Evolutionary conservation across 2,113 vertebrate species (phyloP), one percentile per base, ranked within the genome.

Genomic region (Oreochromis niloticus): DNA sequence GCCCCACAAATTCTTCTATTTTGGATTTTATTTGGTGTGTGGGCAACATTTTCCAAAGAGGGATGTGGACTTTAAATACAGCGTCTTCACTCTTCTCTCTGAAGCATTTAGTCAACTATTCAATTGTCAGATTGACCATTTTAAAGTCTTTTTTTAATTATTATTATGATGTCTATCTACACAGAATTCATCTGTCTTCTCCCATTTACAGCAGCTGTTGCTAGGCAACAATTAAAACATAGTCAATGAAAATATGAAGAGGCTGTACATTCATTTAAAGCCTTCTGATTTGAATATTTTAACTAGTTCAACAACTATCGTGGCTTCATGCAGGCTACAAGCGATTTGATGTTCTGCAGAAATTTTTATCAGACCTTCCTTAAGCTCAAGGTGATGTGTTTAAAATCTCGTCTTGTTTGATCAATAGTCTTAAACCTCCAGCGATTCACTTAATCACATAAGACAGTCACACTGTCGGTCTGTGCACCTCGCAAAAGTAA

Each of bases 151-250:
- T 22, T 78, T 16, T 27, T 3, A 39, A 66, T 66, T 57, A 63
- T 52, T 10, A 39, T 73, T 73, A 48, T 27, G 9, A 9, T 41
- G 36, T 89, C 85, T 86, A 46, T 89, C 79, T 68, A 79, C 80
- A 57, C 48, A 85, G 80, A 79, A 84, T 46, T 91, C 84, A 81
- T 90, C 89, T 83, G 81, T 85, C 81, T 68, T 84, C 80, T 86
- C 61, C 83, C 83, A 90, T 89, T 88, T 88, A 91, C 88, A 89
- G 84, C 89, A 82, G 80, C 91, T 89, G 93, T 95, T 95, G 93
- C 93, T 88, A 93, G 54, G 94, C 91, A 93, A 94, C 92, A 82
- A 89, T 89, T 86, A 86, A 46, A 89, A 90, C 84, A 52, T 66
- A 57, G 54, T 87, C 52, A 82, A 48, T 6, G 54, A 81, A 81